Evolutionary conservation across 2,113 vertebrate genomes (phyloP).

Genomic region (Indri indri): DNA sequence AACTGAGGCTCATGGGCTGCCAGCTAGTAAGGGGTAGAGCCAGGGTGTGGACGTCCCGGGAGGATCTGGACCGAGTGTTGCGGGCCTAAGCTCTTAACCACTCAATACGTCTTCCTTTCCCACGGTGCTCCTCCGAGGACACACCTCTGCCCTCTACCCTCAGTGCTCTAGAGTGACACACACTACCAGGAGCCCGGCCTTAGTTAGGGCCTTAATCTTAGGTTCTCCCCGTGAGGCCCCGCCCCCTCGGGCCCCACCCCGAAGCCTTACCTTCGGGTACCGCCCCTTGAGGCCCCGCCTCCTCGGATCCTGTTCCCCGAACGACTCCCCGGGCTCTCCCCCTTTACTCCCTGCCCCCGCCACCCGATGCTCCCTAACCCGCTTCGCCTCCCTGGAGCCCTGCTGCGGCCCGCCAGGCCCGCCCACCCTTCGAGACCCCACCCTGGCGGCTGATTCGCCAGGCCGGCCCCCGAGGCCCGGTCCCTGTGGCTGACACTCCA

Average conservation of each 20-base stretch:
- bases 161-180: fast-evolving
- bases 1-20: no score
- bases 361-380: neutral
- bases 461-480: neutral
- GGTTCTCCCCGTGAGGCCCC: neutral
- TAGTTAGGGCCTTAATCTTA: fast-evolving
- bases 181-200: fast-evolving
- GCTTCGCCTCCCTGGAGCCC: neutral
- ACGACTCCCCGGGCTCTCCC: no score
- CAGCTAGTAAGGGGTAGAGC: neutral
- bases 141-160: neutral
- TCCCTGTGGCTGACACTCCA: neutral
- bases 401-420: conserved; percentile 75
- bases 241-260: no score
- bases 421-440: neutral
- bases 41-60: neutral
- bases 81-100: neutral
- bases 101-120: neutral
- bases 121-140: neutral
- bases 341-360: neutral
- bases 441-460: no score
- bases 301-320: neutral
- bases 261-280: neutral
- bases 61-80: neutral
- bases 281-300: neutral